Evolutionary conservation across 2,888 invertebrate genomes (phyloP), one percentile per base, ranked within the genome.

Genomic region (Coelopa pilipes): DNA sequence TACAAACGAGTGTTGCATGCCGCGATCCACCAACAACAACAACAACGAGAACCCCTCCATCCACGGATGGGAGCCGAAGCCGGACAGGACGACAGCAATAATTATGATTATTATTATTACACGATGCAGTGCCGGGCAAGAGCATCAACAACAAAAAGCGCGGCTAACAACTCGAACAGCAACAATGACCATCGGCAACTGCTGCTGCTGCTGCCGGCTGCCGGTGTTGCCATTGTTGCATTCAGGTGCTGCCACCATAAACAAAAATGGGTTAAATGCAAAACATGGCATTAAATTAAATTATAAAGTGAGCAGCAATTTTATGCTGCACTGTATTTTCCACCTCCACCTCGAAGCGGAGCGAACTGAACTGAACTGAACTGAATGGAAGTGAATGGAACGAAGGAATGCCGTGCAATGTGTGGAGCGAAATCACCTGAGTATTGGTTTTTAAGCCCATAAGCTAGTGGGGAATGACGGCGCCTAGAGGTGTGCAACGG

Each of bases 1-100:
- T 46, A 67, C 82, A 83, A 81, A 82, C 83, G 80, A 82, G 80
- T 83, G 82, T 82, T 82, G 83, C 82, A 81, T 78, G 78, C 82
- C 81, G 79, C 82, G 7, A 77, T 77, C 76, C 77, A 81, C 77
- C 79, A 79, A 75, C 76, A 59, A 59, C 21, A 21, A 17, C 19
- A 7, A 57, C 4, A 57, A 57, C 17, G 19, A 59, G 19, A 59
- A 34, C 34, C 7, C 34, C 34, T 34, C 34, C 34, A 34, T 34
- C 34, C 34, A 34, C 34, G 34, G 21, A 24, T 24, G 19, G 53
- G 55, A 24, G 13, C 21, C 57, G 15, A 46, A 70, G 47, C 59
- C 34, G 53, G 53, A 55, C 53, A 19, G 24, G 24, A 69, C n/a
- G 69, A 69, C 46, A 21, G 46, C 57, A 57, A 69, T 69, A 69